Evolutionary conservation across 2,888 invertebrate species (phyloP), one percentile per base, ranked within the genome.

Genomic region (Pyrgus malvae): DNA sequence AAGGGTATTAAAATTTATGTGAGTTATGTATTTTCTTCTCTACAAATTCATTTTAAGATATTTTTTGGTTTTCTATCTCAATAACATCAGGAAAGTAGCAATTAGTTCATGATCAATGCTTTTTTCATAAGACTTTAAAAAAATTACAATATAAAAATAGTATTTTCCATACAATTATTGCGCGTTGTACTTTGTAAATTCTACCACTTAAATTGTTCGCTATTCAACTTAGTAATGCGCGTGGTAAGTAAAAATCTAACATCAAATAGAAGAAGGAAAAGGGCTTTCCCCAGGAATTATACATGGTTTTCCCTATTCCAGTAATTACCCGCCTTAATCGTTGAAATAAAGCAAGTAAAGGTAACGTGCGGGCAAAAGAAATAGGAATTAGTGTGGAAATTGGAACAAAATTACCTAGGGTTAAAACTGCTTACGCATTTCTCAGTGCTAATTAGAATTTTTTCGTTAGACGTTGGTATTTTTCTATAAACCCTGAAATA

Each of bases 381-480:
- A 53, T 45, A 45, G 29, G 9, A 33, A 45, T 45, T 45, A 31
- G 38, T 38, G 37, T 31, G 23, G 33, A 42, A 42, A 50, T 50
- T 49, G 37, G 27, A 37, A 53, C 35, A 53, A 45, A 45, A 37
- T 53, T 38, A 42, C 51, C 31, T 45, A 38, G 44, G 44, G 44
- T 45, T 53, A 45, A 45, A 44, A 27, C 41, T 35, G 46, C 46
- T 51, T 35, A 37, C 51, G 42, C 51, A 51, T 51, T 51, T 51
- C 27, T 37, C 12, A 19, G 29, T 44, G 37, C 35, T 51, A 51
- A 51, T 51, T 51, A 44, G 51, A 37, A 37, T 44, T 35, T 44
- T 51, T 51, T 35, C 17, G 35, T 40, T 8, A 40, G 29, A 12
- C 40, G 23, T 25, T 51, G 51, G 35, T 35, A 51, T 44, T 51